Percentiles rank a stretch among this genome's conserved stretches.
Conservation (phyloP, 1,140 invertebrate genomes). For the Lordiphosa collinella region DNA sequence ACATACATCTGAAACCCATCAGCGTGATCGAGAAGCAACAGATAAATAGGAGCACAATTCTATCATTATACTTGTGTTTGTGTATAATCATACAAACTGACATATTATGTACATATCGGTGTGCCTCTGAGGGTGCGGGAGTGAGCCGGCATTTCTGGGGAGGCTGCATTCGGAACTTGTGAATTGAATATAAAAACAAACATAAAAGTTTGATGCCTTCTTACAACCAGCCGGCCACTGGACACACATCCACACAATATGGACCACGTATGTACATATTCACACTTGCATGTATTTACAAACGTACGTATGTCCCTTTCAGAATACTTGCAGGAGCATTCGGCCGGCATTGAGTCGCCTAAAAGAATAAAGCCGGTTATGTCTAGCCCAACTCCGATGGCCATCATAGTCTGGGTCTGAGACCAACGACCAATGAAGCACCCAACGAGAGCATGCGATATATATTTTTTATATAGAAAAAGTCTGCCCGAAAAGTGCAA, state of each 20-base stretch:
- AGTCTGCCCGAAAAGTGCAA: constrained; percentile 73
- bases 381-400: constrained; percentile 51
- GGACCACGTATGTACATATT: constrained; percentile 8
- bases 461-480: constrained; percentile 70
- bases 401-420: constrained; percentile 54
- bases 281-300: constrained; percentile 7
- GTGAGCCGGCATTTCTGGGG: constrained; percentile 1
- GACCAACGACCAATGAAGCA: constrained; percentile 49
- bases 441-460: constrained; percentile 26
- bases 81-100: background rate
- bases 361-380: constrained; percentile 61
- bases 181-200: constrained; percentile 75
- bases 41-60: constrained; percentile 19
- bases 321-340: constrained; percentile 32
- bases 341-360: constrained; percentile 54
- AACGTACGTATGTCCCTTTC: background rate
- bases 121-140: background rate
- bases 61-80: background rate
- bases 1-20: constrained; percentile 29
- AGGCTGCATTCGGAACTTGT: constrained; percentile 43
- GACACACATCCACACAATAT: constrained; percentile 7
- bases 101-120: background rate
- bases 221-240: constrained; percentile 11
- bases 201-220: constrained; percentile 66
- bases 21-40: constrained; percentile 38